Base-by-base conservation (phyloP, 1,140 invertebrate genomes). In the Philaenus spumarius region DNA sequence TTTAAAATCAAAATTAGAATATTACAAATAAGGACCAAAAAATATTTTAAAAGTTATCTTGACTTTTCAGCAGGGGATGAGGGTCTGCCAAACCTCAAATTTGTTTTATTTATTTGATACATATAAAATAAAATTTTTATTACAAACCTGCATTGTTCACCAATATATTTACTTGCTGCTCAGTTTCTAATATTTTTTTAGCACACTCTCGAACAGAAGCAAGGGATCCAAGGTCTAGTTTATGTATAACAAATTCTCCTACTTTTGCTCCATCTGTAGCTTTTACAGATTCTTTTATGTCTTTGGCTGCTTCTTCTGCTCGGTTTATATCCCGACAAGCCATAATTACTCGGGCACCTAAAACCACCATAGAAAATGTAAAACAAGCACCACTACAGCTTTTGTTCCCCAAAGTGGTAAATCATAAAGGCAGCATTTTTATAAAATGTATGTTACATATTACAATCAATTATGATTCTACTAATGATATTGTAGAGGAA, bases 101-200 rank as follows among this genome's bases (percentile, higher is more conserved):
- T n/a, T n/a, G n/a, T n/a, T n/a, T n/a, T n/a, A n/a, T n/a, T n/a
- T n/a, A n/a, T n/a, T n/a, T n/a, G n/a, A n/a, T n/a, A n/a, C n/a
- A n/a, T n/a, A n/a, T n/a, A n/a, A n/a, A n/a, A 11, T 5, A 3
- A n/a, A 20, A 50, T 42, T 46, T 26, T 12, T n/a, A 30, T 47
- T 6, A 12, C 53, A 56, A 42, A 69, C 78, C 89, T 47, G 89
- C 90, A 75, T 93, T 93, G 63, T 92, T 90, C 14, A 93, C 81
- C 2, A 94, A 73, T 37, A 90, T 72, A 66, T 90, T 79, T 39
- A 89, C 82, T 64, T 80, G 73, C 34, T 77, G 54, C 68, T 85
- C 81, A 0, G 72, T 78, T 5, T 78, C 70, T 12, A 78, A 66
- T 1, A 93, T 71, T 20, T 78, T 73, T 45, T 80, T 70, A 11